Evolutionary conservation across 2,113 vertebrate species (phyloP).

Genomic region (Zosterops lateralis): DNA sequence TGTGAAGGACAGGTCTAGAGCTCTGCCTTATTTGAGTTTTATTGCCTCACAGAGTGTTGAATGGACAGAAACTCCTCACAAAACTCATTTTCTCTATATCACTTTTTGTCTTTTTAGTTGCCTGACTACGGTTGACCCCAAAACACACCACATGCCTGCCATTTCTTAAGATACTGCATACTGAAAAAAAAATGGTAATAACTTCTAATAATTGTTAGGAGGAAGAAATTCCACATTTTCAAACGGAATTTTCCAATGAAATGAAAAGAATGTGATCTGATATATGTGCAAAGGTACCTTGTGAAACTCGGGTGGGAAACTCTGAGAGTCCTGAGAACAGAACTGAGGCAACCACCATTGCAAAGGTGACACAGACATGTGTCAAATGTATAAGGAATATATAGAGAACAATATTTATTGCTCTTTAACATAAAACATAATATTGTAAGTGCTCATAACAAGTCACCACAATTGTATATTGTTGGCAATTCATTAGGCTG

Average conservation of each 20-base stretch:
- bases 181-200: not conserved
- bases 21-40: not conserved
- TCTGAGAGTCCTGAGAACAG: not conserved
- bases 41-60: fast-evolving
- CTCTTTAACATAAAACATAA: not conserved
- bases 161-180: not conserved
- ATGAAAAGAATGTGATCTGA: not conserved
- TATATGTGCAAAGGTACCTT: fast-evolving
- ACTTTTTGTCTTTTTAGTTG: not conserved
- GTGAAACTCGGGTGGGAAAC: not conserved
- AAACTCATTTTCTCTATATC: not conserved
- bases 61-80: not conserved
- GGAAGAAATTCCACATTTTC: not conserved
- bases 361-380: not conserved
- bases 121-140: not conserved
- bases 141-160: not conserved
- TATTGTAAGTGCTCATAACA: not conserved
- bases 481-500: not conserved
- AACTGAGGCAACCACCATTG: not conserved
- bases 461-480: not conserved
- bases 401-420: not conserved
- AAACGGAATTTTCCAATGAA: not conserved
- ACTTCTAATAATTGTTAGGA: not conserved
- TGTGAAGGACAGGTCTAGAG: not conserved
- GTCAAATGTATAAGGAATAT: fast-evolving